Percentiles rank a stretch among this genome's conserved stretches.
Evolutionary conservation across 2,888 invertebrate genomes (phyloP).

Genomic region (Brachypterus glaber): DNA sequence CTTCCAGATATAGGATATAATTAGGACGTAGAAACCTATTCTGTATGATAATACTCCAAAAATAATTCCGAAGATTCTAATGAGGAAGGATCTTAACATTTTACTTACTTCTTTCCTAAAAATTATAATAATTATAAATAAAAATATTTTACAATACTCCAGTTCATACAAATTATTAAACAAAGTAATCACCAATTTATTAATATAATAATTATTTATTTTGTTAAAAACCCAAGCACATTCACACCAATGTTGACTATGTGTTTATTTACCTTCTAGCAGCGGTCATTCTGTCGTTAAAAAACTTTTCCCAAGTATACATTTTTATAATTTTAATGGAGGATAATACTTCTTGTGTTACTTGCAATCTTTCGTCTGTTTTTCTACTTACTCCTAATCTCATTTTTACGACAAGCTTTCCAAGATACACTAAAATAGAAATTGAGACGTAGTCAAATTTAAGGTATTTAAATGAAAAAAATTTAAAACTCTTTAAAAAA

Average conservation of each 20-base stretch:
- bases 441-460: constrained; percentile 32
- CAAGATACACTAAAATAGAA: constrained; percentile 33
- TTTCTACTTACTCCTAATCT: constrained; percentile 27
- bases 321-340: constrained; percentile 30
- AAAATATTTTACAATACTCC: constrained; percentile 3
- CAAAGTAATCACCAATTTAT: constrained; percentile 5
- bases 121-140: constrained; percentile 8
- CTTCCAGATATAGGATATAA: constrained; percentile 25
- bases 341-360: constrained; percentile 26
- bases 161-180: constrained; percentile 4
- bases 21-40: constrained; percentile 26
- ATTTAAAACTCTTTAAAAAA: no score
- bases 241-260: no score
- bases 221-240: no score
- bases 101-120: constrained; percentile 26
- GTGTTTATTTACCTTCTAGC: constrained; percentile 25
- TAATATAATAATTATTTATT: constrained; percentile 6
- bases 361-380: constrained; percentile 26
- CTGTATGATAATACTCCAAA: constrained; percentile 28
- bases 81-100: constrained; percentile 21
- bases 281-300: constrained; percentile 43
- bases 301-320: constrained; percentile 27
- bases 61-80: constrained; percentile 27
- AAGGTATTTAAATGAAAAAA: neutral
- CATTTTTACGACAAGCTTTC: constrained; percentile 13